Conservation (phyloP, 2,113 vertebrate genomes). For the Poicephalus meyeri region DNA sequence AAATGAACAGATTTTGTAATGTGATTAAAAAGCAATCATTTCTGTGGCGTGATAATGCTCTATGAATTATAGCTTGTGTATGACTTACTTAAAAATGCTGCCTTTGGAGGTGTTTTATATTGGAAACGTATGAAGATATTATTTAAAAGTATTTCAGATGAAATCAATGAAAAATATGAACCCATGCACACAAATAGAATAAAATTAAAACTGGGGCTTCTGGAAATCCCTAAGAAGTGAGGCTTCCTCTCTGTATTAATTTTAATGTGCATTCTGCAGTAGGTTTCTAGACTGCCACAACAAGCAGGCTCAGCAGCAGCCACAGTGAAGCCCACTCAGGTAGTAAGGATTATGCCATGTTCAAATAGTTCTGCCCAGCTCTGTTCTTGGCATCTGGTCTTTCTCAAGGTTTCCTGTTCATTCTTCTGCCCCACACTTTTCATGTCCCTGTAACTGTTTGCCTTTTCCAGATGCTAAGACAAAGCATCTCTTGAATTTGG, state of each 20-base stretch:
- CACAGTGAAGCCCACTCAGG: background rate
- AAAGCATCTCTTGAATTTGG: background rate
- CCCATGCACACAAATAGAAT: background rate
- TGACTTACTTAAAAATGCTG: background rate
- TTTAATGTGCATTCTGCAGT: background rate
- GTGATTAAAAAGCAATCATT: background rate
- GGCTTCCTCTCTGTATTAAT: background rate
- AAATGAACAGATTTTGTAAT: background rate
- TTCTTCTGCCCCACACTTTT: background rate
- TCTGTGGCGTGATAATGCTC: background rate
- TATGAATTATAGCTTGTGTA: background rate
- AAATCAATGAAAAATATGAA: background rate
- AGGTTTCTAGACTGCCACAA: background rate
- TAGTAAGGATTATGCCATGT: background rate
- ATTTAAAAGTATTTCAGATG: background rate
- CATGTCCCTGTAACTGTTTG: background rate
- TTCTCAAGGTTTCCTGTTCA: background rate
- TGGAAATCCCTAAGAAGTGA: background rate
- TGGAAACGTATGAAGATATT: background rate
- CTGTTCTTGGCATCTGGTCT: background rate
- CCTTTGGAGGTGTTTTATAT: background rate
- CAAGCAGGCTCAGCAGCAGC: background rate
- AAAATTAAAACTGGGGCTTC: background rate
- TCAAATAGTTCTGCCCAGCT: background rate
- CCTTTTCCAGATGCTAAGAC: background rate